Conservation (phyloP, 2,797 vertebrate genomes). For the Poecile montanus region DNA sequence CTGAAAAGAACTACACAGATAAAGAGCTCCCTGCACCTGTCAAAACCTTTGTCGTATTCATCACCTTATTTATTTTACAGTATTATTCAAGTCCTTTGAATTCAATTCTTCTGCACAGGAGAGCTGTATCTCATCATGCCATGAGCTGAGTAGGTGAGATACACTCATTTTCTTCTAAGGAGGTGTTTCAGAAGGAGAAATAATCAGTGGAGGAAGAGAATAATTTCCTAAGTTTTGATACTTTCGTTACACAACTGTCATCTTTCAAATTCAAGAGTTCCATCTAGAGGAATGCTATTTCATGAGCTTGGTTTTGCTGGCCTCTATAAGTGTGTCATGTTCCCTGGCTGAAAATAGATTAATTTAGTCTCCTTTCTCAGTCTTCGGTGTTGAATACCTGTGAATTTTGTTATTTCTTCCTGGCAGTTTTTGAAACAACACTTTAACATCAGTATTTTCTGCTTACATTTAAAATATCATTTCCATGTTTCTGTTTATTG, state of each 20-base stretch:
- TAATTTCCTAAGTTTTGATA: slow-evolving; percentile 18
- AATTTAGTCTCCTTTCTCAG: background rate
- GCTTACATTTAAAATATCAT: background rate
- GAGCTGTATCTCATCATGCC: background rate
- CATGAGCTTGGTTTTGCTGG: background rate
- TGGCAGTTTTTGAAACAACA: background rate
- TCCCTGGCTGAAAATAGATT: background rate
- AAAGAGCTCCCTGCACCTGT: background rate
- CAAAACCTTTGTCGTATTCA: background rate
- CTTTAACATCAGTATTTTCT: background rate
- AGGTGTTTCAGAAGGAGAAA: slow-evolving; percentile 12
- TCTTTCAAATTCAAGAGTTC: slow-evolving; percentile 57
- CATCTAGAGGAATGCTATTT: slow-evolving; percentile 56
- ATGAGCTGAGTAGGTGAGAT: slow-evolving; percentile 26
- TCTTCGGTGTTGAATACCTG: background rate
- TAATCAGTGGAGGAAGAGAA: slow-evolving; percentile 7
- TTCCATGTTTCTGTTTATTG: background rate
- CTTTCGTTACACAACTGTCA: background rate
- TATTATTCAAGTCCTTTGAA: slow-evolving; percentile 31
- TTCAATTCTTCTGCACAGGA: background rate
- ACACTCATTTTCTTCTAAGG: background rate
- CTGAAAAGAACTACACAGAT: background rate
- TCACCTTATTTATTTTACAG: slow-evolving; percentile 15
- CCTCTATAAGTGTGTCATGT: background rate
- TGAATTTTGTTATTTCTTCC: background rate